A percentile compares a stretch with the other conserved stretches of the same genome.
These are phyloP conservation scores for Eilema caniola DNA, from an alignment of 2,888 invertebrate species.

Conservation along the genomic window DNA sequence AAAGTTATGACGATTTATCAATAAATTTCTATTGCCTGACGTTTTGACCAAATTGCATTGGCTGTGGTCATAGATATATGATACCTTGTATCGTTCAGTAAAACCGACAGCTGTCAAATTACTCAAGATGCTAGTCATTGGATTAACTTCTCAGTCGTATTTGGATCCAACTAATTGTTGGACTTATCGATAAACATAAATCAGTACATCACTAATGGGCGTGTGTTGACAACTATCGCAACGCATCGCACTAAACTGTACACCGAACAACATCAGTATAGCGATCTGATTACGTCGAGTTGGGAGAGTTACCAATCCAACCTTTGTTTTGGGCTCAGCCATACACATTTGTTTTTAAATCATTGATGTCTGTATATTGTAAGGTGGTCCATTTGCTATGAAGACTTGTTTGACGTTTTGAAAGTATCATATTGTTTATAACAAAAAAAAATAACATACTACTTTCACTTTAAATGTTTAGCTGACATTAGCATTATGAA, in stretches of 20 bases:
- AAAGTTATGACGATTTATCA: too few species aligned
- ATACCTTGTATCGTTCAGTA: not conserved
- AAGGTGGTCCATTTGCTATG: too few species aligned
- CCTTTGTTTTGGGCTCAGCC: conserved; percentile 11
- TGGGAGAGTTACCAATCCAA: conserved; percentile 48
- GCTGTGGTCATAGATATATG: too few species aligned
- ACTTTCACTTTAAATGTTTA: too few species aligned
- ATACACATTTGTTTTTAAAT: not conserved
- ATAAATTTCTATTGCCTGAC: too few species aligned
- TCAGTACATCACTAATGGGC: conserved; percentile 49
- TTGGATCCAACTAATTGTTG: not conserved
- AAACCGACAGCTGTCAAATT: not conserved
- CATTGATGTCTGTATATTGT: not conserved
- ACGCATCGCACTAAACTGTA: conserved; percentile 75
- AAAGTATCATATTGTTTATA: too few species aligned
- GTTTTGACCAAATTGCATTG: not conserved
- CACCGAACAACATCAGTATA: conserved; percentile 69
- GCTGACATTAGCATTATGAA: too few species aligned
- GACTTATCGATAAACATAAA: conserved; percentile 26
- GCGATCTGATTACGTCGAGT: conserved; percentile 69
- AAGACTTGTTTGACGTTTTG: too few species aligned
- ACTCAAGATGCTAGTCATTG: not conserved
- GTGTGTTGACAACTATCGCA: conserved; percentile 71
- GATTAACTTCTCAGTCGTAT: not conserved
- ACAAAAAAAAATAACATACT: too few species aligned